Evolutionary conservation across 2,113 vertebrate genomes (phyloP).

Genomic region (Garra rufa): DNA sequence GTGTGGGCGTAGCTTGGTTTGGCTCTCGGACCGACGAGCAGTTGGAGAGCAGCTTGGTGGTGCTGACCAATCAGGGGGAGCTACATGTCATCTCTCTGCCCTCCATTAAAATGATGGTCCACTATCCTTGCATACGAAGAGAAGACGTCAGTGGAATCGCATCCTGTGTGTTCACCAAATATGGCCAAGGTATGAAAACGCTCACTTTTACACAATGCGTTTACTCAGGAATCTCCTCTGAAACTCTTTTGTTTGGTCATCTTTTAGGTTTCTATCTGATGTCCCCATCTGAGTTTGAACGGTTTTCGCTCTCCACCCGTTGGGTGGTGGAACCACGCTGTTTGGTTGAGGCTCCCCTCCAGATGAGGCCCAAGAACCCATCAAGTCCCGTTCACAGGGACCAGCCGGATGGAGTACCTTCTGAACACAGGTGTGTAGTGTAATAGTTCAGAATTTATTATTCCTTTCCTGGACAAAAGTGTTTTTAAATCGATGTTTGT

Average conservation of each 20-base stretch:
- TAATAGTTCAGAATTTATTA: neutral
- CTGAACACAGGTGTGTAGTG: conserved; percentile 74
- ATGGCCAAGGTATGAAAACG: conserved; percentile 86
- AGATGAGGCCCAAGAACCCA: conserved; percentile 45
- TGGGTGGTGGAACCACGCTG: conserved; percentile 89
- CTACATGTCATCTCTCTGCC: conserved; percentile 93
- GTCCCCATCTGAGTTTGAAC: conserved; percentile 95
- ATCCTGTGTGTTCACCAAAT: conserved; percentile 96
- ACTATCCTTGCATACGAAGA: conserved; percentile 90
- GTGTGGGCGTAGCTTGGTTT: conserved; percentile 87
- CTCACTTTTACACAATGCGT: neutral
- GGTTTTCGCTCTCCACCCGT: conserved; percentile 93
- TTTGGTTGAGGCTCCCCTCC: conserved; percentile 78
- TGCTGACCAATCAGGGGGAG: conserved; percentile 95
- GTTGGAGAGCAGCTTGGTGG: conserved; percentile 85
- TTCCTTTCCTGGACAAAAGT: neutral
- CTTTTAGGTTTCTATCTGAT: conserved; percentile 93
- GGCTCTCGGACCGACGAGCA: conserved; percentile 84
- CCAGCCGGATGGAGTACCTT: conserved; percentile 67
- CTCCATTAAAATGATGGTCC: conserved; percentile 90
- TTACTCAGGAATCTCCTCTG: neutral
- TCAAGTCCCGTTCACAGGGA: conserved; percentile 53
- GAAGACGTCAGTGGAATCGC: conserved; percentile 97
- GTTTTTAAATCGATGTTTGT: conserved; percentile 18
- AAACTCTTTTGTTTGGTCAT: neutral